These are phyloP conservation scores for Drosophila bifasciata DNA, from an alignment of 1,140 invertebrate species.

Conservation along the genomic window DNA sequence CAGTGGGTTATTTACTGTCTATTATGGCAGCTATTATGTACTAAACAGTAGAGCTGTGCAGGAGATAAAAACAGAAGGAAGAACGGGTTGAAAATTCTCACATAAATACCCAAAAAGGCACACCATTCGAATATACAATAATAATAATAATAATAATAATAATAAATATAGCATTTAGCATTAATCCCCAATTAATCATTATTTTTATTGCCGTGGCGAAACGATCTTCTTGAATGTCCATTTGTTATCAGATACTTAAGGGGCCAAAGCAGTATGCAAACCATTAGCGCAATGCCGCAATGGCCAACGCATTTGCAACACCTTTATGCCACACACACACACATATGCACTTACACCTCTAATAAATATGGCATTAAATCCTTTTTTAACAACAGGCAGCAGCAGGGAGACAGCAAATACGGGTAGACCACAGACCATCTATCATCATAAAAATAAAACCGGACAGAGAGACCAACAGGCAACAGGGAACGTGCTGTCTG, in stretches of 20 bases:
- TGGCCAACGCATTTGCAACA: constrained; percentile 5
- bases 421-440: constrained; percentile 55
- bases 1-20: too few relatives aligned
- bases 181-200: constrained; percentile 12
- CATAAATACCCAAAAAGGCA: too few relatives aligned
- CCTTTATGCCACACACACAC: constrained; percentile 15
- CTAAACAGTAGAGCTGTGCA: too few relatives aligned
- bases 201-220: constrained; percentile 5
- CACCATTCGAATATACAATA: too few relatives aligned
- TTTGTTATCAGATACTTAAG: constrained; percentile 10
- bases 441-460: constrained; percentile 75
- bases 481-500: constrained; percentile 23
- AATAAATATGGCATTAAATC: constrained; percentile 73
- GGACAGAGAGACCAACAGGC: constrained; percentile 44
- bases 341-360: constrained; percentile 37
- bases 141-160: too few relatives aligned
- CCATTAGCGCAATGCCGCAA: constrained; percentile 3
- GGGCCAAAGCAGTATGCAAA: not conserved
- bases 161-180: not conserved
- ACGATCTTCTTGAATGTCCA: constrained; percentile 7
- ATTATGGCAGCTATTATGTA: too few relatives aligned
- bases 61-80: too few relatives aligned
- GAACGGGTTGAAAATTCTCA: too few relatives aligned
- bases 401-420: constrained; percentile 46
- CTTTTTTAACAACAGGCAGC: constrained; percentile 58